Evolutionary conservation across 2,888 invertebrate species (phyloP).

Genomic region (Drosophila neonasuta): DNA sequence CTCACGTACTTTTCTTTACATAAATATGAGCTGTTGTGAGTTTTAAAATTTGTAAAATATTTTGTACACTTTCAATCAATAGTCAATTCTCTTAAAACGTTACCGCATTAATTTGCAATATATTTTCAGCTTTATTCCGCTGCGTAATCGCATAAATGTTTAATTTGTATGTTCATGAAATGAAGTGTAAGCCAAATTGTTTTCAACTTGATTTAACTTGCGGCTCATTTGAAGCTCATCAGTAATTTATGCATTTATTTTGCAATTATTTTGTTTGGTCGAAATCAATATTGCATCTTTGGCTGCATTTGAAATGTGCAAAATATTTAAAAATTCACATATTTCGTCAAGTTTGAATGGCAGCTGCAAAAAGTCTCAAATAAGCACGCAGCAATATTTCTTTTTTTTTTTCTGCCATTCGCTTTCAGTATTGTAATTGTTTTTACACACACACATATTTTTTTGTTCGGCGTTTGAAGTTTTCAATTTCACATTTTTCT

Average conservation of each 20-base stretch:
- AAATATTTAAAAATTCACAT: not conserved
- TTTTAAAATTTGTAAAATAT: too few species aligned
- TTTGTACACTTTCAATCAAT: too few species aligned
- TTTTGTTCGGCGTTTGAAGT: constrained; percentile 19
- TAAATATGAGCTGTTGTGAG: too few species aligned
- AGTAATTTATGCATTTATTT: not conserved
- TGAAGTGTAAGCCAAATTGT: not conserved
- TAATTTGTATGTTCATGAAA: not conserved
- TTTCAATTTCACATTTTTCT: constrained; percentile 22
- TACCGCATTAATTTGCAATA: too few species aligned
- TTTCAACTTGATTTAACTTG: not conserved
- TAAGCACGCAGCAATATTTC: constrained; percentile 50
- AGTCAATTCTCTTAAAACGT: too few species aligned
- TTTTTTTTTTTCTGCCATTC: constrained; percentile 13
- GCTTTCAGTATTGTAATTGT: constrained; percentile 14
- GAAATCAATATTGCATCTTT: constrained; percentile 8
- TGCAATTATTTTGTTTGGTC: not conserved
- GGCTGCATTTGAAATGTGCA: not conserved
- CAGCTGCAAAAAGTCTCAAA: constrained; percentile 17
- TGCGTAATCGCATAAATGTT: not conserved
- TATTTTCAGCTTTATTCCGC: too few species aligned
- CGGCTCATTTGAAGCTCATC: not conserved
- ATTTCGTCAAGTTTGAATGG: not conserved
- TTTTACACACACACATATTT: constrained; percentile 14
- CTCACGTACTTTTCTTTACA: too few species aligned